phyloP scores from a whole-genome alignment of 2,113 vertebrate genomes.

The Neopipo cinnamomea region DNA sequence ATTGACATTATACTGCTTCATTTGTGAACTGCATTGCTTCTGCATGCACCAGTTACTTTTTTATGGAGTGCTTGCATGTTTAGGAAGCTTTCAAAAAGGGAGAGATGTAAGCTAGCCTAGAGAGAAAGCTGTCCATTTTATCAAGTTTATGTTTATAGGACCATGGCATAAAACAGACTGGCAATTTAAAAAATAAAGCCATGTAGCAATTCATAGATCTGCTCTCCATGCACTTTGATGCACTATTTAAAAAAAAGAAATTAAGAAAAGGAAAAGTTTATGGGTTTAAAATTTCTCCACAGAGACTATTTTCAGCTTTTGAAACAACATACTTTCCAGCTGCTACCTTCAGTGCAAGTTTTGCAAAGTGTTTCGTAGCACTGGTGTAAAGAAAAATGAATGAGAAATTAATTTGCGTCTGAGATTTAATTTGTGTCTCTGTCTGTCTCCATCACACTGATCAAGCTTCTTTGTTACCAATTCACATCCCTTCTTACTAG shows the following conservation, averaged over 20 bases:
- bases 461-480: constrained; percentile 19
- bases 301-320: constrained; percentile 54
- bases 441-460: background rate
- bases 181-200: constrained; percentile 27
- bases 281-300: constrained; percentile 36
- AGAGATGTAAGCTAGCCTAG: constrained; percentile 18
- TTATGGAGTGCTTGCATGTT: constrained; percentile 67
- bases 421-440: constrained; percentile 27
- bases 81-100: constrained; percentile 64
- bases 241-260: background rate
- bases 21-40: constrained; percentile 67
- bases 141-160: constrained; percentile 5
- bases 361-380: background rate
- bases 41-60: constrained; percentile 73
- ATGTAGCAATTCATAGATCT: background rate
- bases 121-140: constrained; percentile 47
- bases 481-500: constrained; percentile 11
- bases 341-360: constrained; percentile 12
- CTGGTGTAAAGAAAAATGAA: background rate
- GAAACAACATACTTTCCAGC: constrained; percentile 37
- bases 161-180: background rate
- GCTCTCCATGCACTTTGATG: constrained; percentile 19
- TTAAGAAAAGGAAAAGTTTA: constrained; percentile 17
- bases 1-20: constrained; percentile 73
- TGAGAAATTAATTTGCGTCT: background rate